Percentiles rank a stretch among this genome's conserved stretches.
Conservation (phyloP, 2,113 vertebrate genomes). For the Zosterops lateralis region DNA sequence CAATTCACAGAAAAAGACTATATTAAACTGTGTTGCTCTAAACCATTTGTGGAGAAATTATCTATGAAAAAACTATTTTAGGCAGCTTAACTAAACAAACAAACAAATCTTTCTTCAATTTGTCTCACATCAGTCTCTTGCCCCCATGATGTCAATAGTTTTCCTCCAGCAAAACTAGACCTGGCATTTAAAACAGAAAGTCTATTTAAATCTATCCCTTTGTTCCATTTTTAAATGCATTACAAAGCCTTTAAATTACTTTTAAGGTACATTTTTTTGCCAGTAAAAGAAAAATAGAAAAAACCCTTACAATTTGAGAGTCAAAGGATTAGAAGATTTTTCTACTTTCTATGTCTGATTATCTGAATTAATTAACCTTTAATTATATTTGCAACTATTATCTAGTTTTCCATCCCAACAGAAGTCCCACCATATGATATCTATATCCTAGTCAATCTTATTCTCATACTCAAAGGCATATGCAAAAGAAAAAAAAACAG, state of each 20-base stretch:
- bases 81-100: neutral
- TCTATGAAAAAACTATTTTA: neutral
- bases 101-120: neutral
- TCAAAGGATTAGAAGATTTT: neutral
- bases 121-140: neutral
- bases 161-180: neutral
- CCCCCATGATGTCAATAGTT: neutral
- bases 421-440: slow-evolving; percentile 47
- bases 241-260: neutral
- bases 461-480: neutral
- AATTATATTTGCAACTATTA: slow-evolving; percentile 25
- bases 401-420: neutral
- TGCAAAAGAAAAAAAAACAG: neutral
- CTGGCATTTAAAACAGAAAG: neutral
- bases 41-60: neutral
- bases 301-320: neutral
- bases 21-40: neutral
- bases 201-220: neutral
- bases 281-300: neutral
- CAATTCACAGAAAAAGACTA: neutral
- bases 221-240: neutral
- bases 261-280: neutral
- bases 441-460: slow-evolving; percentile 1
- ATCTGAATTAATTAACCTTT: slow-evolving; percentile 54
- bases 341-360: neutral